phyloP scores from a whole-genome alignment of 1,140 invertebrate species.

The Philotrypesis tridentata region DNA sequence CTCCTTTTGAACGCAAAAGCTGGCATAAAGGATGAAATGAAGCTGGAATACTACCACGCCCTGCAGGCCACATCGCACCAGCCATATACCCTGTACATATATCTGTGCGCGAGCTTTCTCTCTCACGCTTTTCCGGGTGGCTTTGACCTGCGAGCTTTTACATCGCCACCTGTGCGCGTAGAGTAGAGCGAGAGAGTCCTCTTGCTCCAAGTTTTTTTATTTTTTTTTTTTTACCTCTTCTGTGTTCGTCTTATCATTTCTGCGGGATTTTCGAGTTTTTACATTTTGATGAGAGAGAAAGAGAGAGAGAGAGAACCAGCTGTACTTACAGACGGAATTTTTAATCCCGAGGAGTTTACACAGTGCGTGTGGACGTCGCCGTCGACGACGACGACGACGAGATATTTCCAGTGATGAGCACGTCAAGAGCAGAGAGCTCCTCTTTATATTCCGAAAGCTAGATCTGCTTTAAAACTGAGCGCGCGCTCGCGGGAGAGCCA shows the following conservation, averaged over 20 bases:
- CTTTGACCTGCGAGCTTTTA: conserved; percentile 37
- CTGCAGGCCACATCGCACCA: conserved; percentile 44
- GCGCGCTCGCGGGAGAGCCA: not conserved
- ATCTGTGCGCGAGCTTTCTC: conserved; percentile 7
- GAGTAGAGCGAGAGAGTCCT: not conserved
- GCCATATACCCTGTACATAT: not conserved
- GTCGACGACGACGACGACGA: too few relatives aligned
- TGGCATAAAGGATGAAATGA: conserved; percentile 67
- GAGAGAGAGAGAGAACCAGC: too few relatives aligned
- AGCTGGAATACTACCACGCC: conserved; percentile 69
- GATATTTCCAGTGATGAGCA: not conserved
- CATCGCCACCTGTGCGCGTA: conserved; percentile 26
- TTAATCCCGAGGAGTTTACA: not conserved
- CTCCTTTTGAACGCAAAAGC: conserved; percentile 33
- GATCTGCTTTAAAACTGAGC: too few relatives aligned
- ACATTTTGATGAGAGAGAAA: not conserved
- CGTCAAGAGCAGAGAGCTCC: not conserved
- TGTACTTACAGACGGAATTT: not conserved
- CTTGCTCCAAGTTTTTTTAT: not conserved
- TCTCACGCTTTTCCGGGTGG: conserved; percentile 43
- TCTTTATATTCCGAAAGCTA: not conserved
- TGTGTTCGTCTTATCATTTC: not conserved
- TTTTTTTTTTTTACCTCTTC: too few relatives aligned
- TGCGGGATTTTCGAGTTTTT: not conserved
- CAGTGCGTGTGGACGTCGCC: too few relatives aligned